Base-by-base conservation (phyloP, 2,888 invertebrate genomes). In the Ectobius pallidus region DNA sequence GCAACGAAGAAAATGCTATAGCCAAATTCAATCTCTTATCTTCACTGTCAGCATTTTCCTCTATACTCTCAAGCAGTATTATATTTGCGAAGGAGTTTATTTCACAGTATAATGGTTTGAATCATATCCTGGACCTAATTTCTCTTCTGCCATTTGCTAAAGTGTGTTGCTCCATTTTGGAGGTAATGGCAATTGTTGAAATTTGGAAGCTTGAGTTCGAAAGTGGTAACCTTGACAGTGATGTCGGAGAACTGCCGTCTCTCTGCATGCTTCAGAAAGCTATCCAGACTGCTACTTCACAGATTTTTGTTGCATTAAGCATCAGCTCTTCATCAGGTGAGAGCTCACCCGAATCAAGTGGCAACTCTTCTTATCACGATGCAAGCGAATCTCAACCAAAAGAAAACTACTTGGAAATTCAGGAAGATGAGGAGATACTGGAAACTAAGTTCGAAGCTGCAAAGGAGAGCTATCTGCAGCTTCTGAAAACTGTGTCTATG, bases 111-210 rank as follows among this genome's bases (percentile, higher is more conserved):
- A 85, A 87, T 0, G 89, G 89, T 0, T 80, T 89, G 42, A 83
- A 86, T 46, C 86, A 88, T 75, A 86, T 87, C 0, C 78, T 88
- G 2, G 85, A 86, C 74, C 77, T 90, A 70, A 83, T 89, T 1
- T 81, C 85, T 0, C 80, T 87, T 62, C 81, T 86, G 0, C 84
- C 85, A 65, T 89, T 90, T 75, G 86, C 88, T 0, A 86, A 86
- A 74, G 86, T 85, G 73, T 88, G 89, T 77, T 90, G 89, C 77
- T 83, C 86, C 1, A 85, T 90, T 52, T 81, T 90, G 20, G 89
- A 90, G 79, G 86, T 89, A 70, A 85, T 86, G 0, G 87, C 88
- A 1, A 84, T 86, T 3, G 87, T 89, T 69, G 89, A 89, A 77
- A 87, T 89, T 62, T 87, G 85, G 78, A 86, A 85, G 73, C 79